Evolutionary conservation across 1,140 invertebrate genomes (phyloP).

Genomic region (Kradibia gibbosae): DNA sequence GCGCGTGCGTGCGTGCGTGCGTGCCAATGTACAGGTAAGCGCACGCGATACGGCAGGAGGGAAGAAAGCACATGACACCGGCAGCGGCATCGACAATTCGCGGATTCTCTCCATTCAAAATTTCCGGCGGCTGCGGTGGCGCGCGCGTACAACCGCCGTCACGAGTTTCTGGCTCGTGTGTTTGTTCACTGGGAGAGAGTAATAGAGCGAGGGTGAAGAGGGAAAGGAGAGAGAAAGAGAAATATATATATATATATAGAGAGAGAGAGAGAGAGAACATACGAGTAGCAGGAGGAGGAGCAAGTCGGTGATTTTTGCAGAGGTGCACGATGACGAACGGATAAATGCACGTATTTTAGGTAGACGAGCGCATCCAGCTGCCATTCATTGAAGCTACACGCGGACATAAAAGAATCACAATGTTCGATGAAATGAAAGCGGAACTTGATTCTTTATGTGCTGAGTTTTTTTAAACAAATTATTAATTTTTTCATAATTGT

Average conservation of each 20-base stretch:
- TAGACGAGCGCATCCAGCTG: neutral
- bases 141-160: conserved; percentile 8
- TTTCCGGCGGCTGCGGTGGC: conserved; percentile 6
- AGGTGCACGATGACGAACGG: conserved; percentile 10
- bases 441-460: neutral
- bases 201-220: neutral
- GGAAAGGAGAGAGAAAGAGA: neutral
- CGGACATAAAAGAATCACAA: neutral
- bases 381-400: conserved; percentile 11
- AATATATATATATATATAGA: neutral
- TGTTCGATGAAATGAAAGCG: neutral
- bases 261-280: neutral
- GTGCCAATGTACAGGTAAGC: too few relatives aligned
- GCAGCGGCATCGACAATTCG: conserved; percentile 3
- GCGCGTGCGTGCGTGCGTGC: too few relatives aligned
- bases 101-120: conserved; percentile 39
- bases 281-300: neutral
- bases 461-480: neutral
- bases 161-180: neutral
- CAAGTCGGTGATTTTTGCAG: conserved; percentile 13
- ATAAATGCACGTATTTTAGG: conserved; percentile 17
- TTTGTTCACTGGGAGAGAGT: neutral
- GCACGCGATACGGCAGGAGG: neutral
- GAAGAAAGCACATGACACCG: neutral
- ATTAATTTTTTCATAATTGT: neutral